Evolutionary conservation across 2,113 vertebrate genomes (phyloP).

Genomic region (Pogonocichla stellata): DNA sequence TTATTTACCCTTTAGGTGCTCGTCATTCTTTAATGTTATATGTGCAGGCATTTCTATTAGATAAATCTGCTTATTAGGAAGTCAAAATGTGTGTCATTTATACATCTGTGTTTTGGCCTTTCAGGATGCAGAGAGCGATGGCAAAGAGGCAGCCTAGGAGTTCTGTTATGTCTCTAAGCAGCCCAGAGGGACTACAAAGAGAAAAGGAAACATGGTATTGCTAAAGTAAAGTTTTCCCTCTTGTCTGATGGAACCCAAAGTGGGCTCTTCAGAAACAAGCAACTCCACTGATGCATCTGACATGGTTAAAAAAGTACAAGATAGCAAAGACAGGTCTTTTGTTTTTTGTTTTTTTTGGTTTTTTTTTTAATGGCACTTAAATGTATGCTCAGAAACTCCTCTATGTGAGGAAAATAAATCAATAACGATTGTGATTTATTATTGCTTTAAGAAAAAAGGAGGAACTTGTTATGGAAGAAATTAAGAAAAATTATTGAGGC

Average conservation of each 20-base stretch:
- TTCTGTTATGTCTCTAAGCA: neutral
- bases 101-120: neutral
- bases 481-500: neutral
- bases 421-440: neutral
- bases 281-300: neutral
- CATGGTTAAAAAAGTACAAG: neutral
- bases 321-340: no score
- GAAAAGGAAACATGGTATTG: neutral
- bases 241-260: neutral
- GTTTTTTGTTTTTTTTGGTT: neutral
- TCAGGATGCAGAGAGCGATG: neutral
- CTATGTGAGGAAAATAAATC: neutral
- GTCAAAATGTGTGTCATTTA: neutral
- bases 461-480: neutral
- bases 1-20: neutral
- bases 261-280: neutral
- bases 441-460: neutral
- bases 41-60: neutral
- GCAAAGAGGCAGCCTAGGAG: neutral
- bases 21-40: neutral
- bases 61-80: neutral
- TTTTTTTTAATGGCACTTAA: neutral
- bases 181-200: neutral
- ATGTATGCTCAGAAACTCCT: neutral
- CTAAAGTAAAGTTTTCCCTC: neutral